Conservation (phyloP, 2,113 vertebrate species). For the Baryphthengus martii region DNA sequence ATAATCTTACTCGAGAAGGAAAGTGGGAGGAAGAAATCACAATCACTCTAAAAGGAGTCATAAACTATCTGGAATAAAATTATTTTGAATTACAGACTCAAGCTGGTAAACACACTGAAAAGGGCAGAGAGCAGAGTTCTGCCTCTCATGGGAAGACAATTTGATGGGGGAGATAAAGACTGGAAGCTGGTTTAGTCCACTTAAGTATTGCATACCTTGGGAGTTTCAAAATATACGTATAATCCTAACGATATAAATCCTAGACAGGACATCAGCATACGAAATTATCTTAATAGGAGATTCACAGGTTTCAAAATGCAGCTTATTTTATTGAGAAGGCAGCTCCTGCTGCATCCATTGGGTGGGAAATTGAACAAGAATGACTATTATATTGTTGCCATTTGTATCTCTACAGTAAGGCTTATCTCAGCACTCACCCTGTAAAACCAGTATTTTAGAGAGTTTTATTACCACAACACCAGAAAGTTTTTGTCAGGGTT, state of each 20-base stretch:
- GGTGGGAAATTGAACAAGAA: not conserved
- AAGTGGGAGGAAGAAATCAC: not conserved
- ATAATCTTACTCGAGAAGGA: not conserved
- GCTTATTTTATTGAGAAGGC: not conserved
- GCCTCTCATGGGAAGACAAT: not conserved
- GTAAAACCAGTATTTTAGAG: not conserved
- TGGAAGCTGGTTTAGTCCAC: not conserved
- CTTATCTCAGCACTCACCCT: not conserved
- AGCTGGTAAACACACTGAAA: not conserved
- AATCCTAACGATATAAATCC: not conserved
- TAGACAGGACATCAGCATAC: not conserved
- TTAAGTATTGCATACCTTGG: not conserved
- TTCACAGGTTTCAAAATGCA: not conserved
- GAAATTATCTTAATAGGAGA: not conserved
- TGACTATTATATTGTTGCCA: not conserved
- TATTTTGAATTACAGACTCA: not conserved
- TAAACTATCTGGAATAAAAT: not conserved
- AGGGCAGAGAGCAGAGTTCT: not conserved
- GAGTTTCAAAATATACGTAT: not conserved
- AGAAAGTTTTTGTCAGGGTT: not conserved
- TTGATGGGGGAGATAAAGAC: not conserved
- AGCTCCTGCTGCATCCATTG: not conserved
- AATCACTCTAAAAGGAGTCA: not conserved
- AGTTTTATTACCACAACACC: not conserved
- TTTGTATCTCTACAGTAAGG: not conserved